Conservation (phyloP, 2,113 vertebrate genomes). For the Podilymbus podiceps region DNA sequence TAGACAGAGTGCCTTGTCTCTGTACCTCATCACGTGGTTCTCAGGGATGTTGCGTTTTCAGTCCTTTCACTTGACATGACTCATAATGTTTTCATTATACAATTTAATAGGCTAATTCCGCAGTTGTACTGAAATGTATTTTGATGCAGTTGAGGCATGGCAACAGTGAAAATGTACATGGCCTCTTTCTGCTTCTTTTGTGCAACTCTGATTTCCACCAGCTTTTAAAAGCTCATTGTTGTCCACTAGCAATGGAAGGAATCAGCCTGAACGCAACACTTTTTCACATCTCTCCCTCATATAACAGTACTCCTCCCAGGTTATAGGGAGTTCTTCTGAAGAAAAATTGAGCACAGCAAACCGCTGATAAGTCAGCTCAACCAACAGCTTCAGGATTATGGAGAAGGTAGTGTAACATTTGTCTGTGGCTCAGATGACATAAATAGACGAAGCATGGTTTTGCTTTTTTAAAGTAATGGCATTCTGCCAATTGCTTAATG, state of each 20-base stretch:
- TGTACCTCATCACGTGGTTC: background rate
- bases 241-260: background rate
- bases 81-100: background rate
- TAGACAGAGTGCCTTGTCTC: background rate
- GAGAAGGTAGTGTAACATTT: background rate
- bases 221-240: background rate
- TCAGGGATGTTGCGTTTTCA: background rate
- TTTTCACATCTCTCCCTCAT: background rate
- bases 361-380: background rate
- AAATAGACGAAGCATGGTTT: accelerated
- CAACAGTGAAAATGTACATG: background rate
- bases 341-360: background rate
- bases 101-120: background rate
- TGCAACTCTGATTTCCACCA: background rate
- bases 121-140: background rate
- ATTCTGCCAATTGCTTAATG: background rate
- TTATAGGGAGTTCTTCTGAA: background rate
- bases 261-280: background rate
- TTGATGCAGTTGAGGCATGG: background rate
- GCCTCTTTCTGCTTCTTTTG: background rate
- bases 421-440: background rate
- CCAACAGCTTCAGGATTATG: background rate
- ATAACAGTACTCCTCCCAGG: background rate
- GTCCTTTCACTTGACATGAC: background rate
- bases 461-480: background rate